Conservation (phyloP, 2,113 vertebrate genomes). For the Forbesichthys papilliferus region DNA sequence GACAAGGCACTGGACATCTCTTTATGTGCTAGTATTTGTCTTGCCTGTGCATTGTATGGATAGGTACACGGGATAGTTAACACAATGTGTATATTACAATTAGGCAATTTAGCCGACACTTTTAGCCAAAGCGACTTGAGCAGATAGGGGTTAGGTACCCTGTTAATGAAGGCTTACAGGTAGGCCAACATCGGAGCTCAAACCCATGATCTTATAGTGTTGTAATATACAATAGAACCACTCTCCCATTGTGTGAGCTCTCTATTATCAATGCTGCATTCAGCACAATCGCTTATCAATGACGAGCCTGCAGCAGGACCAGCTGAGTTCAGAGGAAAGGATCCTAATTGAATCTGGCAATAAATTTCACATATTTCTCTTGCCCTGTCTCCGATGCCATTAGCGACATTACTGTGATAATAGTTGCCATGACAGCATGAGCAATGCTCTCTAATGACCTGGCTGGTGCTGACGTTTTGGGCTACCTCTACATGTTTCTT, state of each 20-base stretch:
- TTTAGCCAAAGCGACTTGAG: too few relatives aligned
- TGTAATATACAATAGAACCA: slow-evolving; percentile 45
- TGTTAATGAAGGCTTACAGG: too few relatives aligned
- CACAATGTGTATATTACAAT: too few relatives aligned
- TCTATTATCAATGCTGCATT: slow-evolving; percentile 62
- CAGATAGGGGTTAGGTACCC: too few relatives aligned
- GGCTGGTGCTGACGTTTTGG: slow-evolving; percentile 74
- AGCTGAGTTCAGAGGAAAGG: slow-evolving; percentile 76
- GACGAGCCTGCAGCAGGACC: slow-evolving; percentile 70
- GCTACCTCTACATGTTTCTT: slow-evolving; percentile 48
- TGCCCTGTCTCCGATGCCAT: slow-evolving; percentile 78
- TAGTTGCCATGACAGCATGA: slow-evolving; percentile 85
- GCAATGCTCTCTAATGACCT: slow-evolving; percentile 83
- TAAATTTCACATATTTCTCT: slow-evolving; percentile 83
- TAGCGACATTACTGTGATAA: slow-evolving; percentile 81
- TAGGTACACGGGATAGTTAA: too few relatives aligned
- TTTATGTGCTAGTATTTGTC: too few relatives aligned
- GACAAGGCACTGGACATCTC: too few relatives aligned
- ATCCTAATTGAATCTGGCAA: slow-evolving; percentile 83
- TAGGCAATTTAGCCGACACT: too few relatives aligned
- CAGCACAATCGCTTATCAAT: slow-evolving; percentile 81
- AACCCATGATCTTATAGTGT: slow-evolving; percentile 39
- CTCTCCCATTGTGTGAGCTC: slow-evolving; percentile 65
- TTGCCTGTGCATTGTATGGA: too few relatives aligned
- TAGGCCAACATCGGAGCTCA: too few relatives aligned